These are phyloP conservation scores for Matsumyia berberina DNA, from an alignment of 2,888 invertebrate species.

Conservation along the genomic window DNA sequence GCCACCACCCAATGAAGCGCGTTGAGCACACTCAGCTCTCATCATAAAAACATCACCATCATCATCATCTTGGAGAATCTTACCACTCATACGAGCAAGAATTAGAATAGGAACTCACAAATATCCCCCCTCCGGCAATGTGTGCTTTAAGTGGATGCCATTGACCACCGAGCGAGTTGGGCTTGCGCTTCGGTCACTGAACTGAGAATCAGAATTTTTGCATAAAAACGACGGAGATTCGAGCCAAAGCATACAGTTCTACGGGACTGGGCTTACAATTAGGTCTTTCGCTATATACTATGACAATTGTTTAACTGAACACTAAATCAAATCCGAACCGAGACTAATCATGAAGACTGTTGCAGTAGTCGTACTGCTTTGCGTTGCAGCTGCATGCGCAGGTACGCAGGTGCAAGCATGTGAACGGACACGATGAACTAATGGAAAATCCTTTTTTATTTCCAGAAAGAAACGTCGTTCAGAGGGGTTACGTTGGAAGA, in stretches of 20 bases:
- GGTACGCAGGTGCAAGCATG: constrained; percentile 15
- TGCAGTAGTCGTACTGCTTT: constrained; percentile 46
- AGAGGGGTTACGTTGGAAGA: constrained; percentile 24
- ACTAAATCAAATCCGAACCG: constrained; percentile 8
- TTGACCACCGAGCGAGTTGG: constrained; percentile 24
- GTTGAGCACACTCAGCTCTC: constrained; percentile 5
- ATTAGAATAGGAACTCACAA: constrained; percentile 39
- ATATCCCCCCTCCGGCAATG: constrained; percentile 30
- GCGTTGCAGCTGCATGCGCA: constrained; percentile 51
- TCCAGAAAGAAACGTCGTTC: constrained; percentile 48
- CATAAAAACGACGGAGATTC: constrained; percentile 62
- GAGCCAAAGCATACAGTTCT: constrained; percentile 79
- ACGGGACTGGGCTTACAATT: constrained; percentile 80
- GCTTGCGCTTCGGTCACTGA: constrained; percentile 53
- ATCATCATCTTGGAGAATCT: constrained; percentile 11
- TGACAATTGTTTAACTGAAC: constrained; percentile 34
- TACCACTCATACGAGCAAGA: background rate
- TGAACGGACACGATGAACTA: background rate
- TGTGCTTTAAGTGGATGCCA: constrained; percentile 16
- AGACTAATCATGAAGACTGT: constrained; percentile 46
- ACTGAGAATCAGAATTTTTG: constrained; percentile 52
- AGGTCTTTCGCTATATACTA: constrained; percentile 77
- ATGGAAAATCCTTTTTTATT: constrained; percentile 1
- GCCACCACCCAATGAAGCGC: background rate
- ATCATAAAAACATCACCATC: constrained; percentile 12